Evolutionary conservation across 64 coral and sea anemone genomes (phyloP).

Genomic region (Dendrophyllia cribrosa): DNA sequence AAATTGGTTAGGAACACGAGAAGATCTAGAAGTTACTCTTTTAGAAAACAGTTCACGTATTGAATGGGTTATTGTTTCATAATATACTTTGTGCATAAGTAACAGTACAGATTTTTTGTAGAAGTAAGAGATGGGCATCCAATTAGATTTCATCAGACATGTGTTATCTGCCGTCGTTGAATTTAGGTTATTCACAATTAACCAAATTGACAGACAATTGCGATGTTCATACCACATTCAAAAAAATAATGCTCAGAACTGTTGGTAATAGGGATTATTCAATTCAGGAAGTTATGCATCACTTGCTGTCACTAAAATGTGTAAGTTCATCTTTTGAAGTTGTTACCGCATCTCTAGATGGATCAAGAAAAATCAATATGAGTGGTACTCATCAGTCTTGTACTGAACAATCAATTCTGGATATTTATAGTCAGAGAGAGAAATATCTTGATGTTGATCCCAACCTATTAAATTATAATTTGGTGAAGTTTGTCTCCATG

Average conservation of each 20-base stretch:
- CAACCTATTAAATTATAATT: slow-evolving; percentile 36
- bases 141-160: no score
- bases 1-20: no score
- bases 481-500: no score
- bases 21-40: no score
- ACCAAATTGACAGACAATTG: slow-evolving; percentile 38
- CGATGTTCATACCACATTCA: slow-evolving; percentile 45
- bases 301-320: slow-evolving; percentile 51
- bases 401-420: slow-evolving; percentile 15
- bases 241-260: slow-evolving; percentile 41
- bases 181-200: no score
- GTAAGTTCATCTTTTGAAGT: slow-evolving; percentile 41
- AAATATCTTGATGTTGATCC: slow-evolving; percentile 1
- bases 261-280: slow-evolving; percentile 40
- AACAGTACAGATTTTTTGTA: no score
- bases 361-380: slow-evolving; percentile 45
- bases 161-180: no score
- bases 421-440: slow-evolving; percentile 44
- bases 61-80: no score
- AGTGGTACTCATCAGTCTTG: not conserved
- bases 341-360: slow-evolving; percentile 47
- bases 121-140: no score
- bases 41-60: no score
- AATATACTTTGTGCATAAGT: no score
- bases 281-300: no score